Evolutionary conservation across 2,888 invertebrate genomes (phyloP).

Genomic region (Apamea anceps): DNA sequence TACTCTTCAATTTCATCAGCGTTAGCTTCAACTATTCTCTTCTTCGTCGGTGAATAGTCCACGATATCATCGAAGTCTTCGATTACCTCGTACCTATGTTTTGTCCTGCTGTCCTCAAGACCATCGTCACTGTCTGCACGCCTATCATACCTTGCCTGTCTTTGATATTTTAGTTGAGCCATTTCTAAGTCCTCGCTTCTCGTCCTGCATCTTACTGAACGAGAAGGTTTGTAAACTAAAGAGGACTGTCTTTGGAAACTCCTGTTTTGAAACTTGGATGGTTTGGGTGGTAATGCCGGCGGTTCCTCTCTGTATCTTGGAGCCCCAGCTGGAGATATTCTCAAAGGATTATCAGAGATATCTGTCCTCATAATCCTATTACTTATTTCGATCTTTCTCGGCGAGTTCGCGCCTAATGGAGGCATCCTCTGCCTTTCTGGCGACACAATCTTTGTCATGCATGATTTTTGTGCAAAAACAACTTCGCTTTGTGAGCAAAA

Average conservation of each 20-base stretch:
- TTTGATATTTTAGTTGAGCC: slow-evolving; percentile 83
- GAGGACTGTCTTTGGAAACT: slow-evolving; percentile 85
- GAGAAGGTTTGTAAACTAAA: slow-evolving; percentile 88
- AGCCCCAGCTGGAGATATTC: slow-evolving; percentile 79
- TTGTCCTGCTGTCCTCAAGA: slow-evolving; percentile 80
- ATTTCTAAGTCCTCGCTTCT: slow-evolving; percentile 88
- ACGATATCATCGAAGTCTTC: slow-evolving; percentile 83
- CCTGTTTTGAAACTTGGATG: slow-evolving; percentile 81
- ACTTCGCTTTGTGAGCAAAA: slow-evolving; percentile 95
- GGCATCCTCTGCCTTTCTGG: slow-evolving; percentile 82
- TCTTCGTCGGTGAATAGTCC: slow-evolving; percentile 88
- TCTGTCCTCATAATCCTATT: slow-evolving; percentile 87
- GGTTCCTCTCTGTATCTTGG: slow-evolving; percentile 80
- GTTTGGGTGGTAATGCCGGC: slow-evolving; percentile 86
- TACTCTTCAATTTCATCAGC: slow-evolving; percentile 87
- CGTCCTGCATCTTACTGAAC: slow-evolving; percentile 79
- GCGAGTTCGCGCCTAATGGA: slow-evolving; percentile 86
- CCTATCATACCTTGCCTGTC: slow-evolving; percentile 76
- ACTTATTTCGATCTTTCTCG: slow-evolving; percentile 81
- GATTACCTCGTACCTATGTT: slow-evolving; percentile 90
- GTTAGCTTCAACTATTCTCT: slow-evolving; percentile 85
- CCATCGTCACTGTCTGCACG: slow-evolving; percentile 82
- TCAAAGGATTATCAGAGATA: slow-evolving; percentile 87
- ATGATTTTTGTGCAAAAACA: slow-evolving; percentile 84
- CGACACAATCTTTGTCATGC: slow-evolving; percentile 78